Base-by-base conservation (phyloP, 2,888 invertebrate species). In the Epinotia ramella region DNA sequence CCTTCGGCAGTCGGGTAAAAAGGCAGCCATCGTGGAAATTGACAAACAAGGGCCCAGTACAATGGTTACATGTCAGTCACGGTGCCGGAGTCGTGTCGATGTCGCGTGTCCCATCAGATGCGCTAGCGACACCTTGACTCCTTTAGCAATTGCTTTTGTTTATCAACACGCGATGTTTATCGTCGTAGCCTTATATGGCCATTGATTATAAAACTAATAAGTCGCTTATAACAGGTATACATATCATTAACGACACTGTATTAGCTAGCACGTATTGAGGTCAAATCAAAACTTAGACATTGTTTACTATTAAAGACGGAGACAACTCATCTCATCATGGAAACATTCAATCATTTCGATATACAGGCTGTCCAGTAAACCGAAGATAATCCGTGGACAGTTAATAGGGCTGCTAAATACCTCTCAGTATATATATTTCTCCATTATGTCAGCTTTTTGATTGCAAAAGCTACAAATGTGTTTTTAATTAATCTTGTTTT, bases 41-140 rank as follows among this genome's bases (percentile, higher is more conserved):
- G n/a, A 53, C 53, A n/a, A 53, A 53, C 53, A n/a, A 53, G n/a
- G 16, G 53, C n/a, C n/a, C n/a, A 53, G 16, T 53, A 53, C 53
- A 13, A 59, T 59, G 62, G 33, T 62, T 28, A 16, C 57, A 67
- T n/a, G 59, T 53, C 46, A 64, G 68, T 74, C 74, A 74, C 74
- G 70, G 59, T 56, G 28, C 56, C 44, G 65, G 60, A 53, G 53
- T 53, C 53, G 7, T 53, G 53, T 53, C 53, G 75, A 67, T 71
- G 71, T 77, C 67, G 73, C 71, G 63, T 76, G 76, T 59, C 66
- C 57, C 66, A 64, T 78, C 73, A 78, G 78, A 77, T 77, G 66
- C 72, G 76, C 71, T 46, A 67, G 40, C 16, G 57, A 0, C 28
- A 56, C 71, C 76, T 76, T 76, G 76, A 76, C 76, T 76, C 71